Evolutionary conservation across 2,888 invertebrate genomes (phyloP).

Genomic region (Rhagophthalmus giganteus): DNA sequence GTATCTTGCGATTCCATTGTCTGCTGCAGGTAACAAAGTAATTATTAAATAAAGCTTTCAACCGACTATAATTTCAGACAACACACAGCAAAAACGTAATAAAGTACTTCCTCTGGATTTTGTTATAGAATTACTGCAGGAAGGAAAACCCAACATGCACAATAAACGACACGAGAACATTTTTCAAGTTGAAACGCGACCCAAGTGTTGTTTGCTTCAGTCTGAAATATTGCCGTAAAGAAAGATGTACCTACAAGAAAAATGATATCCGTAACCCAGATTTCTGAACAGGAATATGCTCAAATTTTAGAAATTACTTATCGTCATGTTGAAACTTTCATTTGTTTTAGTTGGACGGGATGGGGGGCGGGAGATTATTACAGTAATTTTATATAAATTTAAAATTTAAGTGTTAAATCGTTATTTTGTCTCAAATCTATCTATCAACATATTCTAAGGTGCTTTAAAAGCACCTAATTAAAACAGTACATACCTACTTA

Average conservation of each 20-base stretch:
- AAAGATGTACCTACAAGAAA: slow-evolving; percentile 50
- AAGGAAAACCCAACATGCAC: slow-evolving; percentile 45
- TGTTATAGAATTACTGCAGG: slow-evolving; percentile 39
- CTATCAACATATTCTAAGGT: too few species aligned
- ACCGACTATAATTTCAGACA: slow-evolving; percentile 28
- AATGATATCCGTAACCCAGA: slow-evolving; percentile 48
- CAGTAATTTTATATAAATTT: too few species aligned
- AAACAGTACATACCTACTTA: too few species aligned
- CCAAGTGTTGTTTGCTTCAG: slow-evolving; percentile 51
- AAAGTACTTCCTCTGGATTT: slow-evolving; percentile 34
- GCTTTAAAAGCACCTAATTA: too few species aligned
- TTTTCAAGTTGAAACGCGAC: slow-evolving; percentile 50
- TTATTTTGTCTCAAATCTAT: too few species aligned
- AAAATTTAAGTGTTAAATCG: too few species aligned
- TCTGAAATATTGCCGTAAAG: slow-evolving; percentile 51
- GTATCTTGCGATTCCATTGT: slow-evolving; percentile 21
- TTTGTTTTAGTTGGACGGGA: too few species aligned
- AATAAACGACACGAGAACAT: slow-evolving; percentile 49
- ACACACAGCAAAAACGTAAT: slow-evolving; percentile 29
- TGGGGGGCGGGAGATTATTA: too few species aligned
- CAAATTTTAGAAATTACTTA: too few species aligned
- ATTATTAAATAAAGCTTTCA: slow-evolving; percentile 32
- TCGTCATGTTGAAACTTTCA: too few species aligned
- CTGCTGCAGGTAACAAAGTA: slow-evolving; percentile 26
- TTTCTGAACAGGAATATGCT: slow-evolving; percentile 44